Conservation (phyloP, 2,888 invertebrate genomes). For the Terebella lapidaria region DNA sequence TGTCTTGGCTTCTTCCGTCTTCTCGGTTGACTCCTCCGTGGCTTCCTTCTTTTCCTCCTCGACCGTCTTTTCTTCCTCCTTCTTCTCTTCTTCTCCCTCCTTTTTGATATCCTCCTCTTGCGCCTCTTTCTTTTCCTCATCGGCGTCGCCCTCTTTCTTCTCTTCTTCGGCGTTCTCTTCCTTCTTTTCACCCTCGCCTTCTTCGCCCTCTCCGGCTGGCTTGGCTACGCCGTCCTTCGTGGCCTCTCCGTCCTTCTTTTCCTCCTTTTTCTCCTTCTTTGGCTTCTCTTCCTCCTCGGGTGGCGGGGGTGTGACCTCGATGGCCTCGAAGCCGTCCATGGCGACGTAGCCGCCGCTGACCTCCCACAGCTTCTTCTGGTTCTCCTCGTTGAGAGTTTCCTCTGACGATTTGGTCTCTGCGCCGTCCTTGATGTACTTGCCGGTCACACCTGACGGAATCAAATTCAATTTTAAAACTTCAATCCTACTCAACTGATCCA, state of each 20-base stretch:
- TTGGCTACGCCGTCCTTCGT: slow-evolving; percentile 13
- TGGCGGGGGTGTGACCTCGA: slow-evolving; percentile 35
- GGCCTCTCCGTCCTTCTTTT: slow-evolving; percentile 20
- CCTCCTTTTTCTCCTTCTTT: slow-evolving; percentile 16
- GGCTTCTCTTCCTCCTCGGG: slow-evolving; percentile 20
- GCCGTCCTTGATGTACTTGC: slow-evolving; percentile 35
- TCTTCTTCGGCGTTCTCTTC: slow-evolving; percentile 16
- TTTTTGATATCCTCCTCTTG: slow-evolving; percentile 14
- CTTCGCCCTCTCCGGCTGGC: slow-evolving; percentile 3
- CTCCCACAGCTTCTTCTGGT: slow-evolving; percentile 39
- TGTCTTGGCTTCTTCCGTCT: not conserved
- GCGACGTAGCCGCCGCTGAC: slow-evolving; percentile 35
- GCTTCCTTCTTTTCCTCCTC: not conserved
- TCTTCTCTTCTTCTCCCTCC: not conserved
- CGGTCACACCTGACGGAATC: slow-evolving; percentile 28
- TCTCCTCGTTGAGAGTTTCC: slow-evolving; percentile 35
- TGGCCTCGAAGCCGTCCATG: slow-evolving; percentile 36
- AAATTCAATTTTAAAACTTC: slow-evolving; percentile 1
- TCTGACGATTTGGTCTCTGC: slow-evolving; percentile 32
- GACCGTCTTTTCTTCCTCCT: not conserved
- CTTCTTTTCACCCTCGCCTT: slow-evolving; percentile 10
- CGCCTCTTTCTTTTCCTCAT: slow-evolving; percentile 10
- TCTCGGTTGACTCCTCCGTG: not conserved
- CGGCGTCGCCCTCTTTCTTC: slow-evolving; percentile 8
- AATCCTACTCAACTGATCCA: not conserved